phyloP scores from a whole-genome alignment of 2,888 invertebrate genomes.

The Euzophera pinguis region DNA sequence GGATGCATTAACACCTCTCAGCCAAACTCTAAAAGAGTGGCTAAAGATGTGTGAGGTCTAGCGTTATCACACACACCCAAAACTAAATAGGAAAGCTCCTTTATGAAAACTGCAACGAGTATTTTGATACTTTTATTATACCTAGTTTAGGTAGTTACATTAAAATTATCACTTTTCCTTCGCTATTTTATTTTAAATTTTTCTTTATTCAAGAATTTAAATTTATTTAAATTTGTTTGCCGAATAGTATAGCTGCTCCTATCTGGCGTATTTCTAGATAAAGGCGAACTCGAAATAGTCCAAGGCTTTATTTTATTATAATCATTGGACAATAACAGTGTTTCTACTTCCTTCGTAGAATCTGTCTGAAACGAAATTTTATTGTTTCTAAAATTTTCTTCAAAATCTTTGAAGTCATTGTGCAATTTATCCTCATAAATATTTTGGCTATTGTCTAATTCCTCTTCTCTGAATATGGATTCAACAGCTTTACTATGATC shows the following conservation, averaged over 20 bases:
- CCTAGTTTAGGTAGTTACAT: no score
- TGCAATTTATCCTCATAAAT: not conserved
- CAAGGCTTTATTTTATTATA: conserved; percentile 1
- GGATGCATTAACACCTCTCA: no score
- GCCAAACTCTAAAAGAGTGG: no score
- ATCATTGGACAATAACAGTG: conserved; percentile 43
- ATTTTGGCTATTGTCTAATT: not conserved
- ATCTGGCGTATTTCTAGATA: not conserved
- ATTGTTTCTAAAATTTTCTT: not conserved
- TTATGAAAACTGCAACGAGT: no score
- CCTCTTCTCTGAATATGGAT: not conserved
- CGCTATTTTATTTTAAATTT: conserved; percentile 32
- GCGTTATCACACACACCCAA: no score
- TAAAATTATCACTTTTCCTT: no score
- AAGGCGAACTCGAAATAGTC: not conserved
- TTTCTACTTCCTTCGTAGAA: conserved; percentile 46
- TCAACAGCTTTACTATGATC: not conserved
- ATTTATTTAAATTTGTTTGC: conserved; percentile 39
- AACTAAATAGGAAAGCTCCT: no score
- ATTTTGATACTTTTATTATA: no score
- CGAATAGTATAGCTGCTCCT: conserved; percentile 16
- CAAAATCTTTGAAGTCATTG: not conserved
- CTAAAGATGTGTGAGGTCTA: no score
- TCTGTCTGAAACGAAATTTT: not conserved
- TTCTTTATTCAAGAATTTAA: conserved; percentile 44